Evolutionary conservation across 2,888 invertebrate genomes (phyloP).

Genomic region (Hecatera dysodea): DNA sequence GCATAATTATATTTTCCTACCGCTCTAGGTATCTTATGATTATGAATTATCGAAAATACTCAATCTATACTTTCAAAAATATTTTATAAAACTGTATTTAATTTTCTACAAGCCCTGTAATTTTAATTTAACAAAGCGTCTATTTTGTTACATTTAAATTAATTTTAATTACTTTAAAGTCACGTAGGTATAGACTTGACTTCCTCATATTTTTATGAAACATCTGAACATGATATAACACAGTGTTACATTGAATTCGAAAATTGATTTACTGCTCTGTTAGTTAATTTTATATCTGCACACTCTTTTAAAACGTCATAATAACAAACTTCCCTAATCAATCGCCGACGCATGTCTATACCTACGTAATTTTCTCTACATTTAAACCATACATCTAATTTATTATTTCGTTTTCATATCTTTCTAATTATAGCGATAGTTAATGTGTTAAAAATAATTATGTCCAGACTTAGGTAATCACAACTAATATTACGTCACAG

Average conservation of each 20-base stretch:
- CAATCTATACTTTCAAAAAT: constrained; percentile 54
- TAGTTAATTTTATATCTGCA: constrained; percentile 9
- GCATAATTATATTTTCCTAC: neutral
- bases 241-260: neutral
- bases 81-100: constrained; percentile 48
- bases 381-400: constrained; percentile 38
- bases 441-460: constrained; percentile 48
- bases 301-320: constrained; percentile 9
- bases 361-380: constrained; percentile 17
- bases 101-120: constrained; percentile 65
- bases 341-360: constrained; percentile 25
- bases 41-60: constrained; percentile 47
- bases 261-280: neutral
- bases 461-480: constrained; percentile 59
- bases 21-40: constrained; percentile 9
- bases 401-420: constrained; percentile 36
- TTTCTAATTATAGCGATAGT: constrained; percentile 40
- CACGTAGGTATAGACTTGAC: constrained; percentile 25
- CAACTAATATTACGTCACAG: constrained; percentile 54
- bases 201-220: neutral
- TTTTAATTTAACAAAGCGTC: constrained; percentile 60
- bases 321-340: constrained; percentile 3
- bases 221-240: neutral
- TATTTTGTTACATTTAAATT: constrained; percentile 43
- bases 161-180: constrained; percentile 19